phyloP scores from a whole-genome alignment of 2,797 vertebrate genomes.

The Manis crassicaudata region DNA sequence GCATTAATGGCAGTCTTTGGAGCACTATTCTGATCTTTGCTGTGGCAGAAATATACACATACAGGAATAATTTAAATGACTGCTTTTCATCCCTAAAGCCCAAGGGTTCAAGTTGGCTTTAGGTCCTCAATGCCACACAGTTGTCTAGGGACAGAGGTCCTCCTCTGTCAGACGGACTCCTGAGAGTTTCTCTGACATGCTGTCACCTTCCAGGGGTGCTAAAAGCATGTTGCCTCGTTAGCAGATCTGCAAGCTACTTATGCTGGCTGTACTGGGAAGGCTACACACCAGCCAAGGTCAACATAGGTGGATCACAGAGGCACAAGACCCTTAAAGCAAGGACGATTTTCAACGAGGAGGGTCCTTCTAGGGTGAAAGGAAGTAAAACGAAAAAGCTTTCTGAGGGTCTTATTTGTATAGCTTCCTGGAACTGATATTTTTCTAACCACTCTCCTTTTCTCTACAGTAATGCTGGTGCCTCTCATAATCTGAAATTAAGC shows the following conservation, averaged over 20 bases:
- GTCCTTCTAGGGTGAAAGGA: background rate
- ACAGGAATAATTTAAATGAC: background rate
- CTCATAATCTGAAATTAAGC: background rate
- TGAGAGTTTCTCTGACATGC: background rate
- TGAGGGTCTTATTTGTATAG: background rate
- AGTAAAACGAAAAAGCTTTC: background rate
- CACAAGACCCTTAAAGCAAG: background rate
- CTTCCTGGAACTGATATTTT: background rate
- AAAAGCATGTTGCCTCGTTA: background rate
- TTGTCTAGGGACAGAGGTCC: background rate
- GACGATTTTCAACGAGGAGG: background rate
- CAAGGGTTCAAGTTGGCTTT: background rate
- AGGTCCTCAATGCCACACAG: background rate
- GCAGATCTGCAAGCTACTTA: background rate
- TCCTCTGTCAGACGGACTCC: background rate
- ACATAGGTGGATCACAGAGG: background rate
- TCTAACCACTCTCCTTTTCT: background rate
- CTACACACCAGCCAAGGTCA: background rate
- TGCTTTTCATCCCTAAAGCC: background rate
- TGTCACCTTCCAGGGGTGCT: background rate
- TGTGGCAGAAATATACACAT: background rate
- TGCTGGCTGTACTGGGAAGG: background rate
- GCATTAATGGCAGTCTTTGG: background rate
- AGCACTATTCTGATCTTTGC: background rate
- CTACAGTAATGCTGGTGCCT: background rate